Percentiles rank a stretch among this genome's conserved stretches.
phyloP scores from a whole-genome alignment of 2,113 vertebrate genomes.

The Astatoreochromis straeleni region DNA sequence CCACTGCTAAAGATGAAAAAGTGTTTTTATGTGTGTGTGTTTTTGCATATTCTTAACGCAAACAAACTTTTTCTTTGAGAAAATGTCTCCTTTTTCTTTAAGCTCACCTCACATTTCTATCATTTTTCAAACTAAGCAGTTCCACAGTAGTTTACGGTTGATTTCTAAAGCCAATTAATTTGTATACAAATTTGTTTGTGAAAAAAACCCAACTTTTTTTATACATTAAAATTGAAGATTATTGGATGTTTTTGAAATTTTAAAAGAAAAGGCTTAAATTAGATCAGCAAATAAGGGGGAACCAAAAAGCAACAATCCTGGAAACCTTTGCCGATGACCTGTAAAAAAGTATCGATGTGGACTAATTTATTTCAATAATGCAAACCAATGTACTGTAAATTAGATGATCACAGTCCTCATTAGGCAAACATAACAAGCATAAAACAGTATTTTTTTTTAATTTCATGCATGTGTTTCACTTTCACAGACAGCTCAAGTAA shows the following conservation, averaged over 20 bases:
- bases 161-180: background rate
- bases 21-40: background rate
- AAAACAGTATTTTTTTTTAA: background rate
- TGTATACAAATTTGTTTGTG: background rate
- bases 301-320: background rate
- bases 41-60: background rate
- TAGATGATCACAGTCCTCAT: background rate
- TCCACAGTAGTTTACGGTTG: background rate
- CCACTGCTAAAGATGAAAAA: background rate
- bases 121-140: background rate
- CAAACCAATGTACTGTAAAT: background rate
- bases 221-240: background rate
- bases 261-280: background rate
- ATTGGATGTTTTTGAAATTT: background rate
- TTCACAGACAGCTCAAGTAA: background rate
- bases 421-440: background rate
- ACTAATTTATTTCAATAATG: background rate
- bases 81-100: background rate
- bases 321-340: background rate
- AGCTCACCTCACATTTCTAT: background rate
- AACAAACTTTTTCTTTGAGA: background rate
- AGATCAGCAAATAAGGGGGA: background rate
- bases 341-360: background rate
- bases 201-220: accelerated
- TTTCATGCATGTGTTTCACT: background rate